Conservation (phyloP, 1,140 invertebrate species). For the Hypsibius dujardini region DNA sequence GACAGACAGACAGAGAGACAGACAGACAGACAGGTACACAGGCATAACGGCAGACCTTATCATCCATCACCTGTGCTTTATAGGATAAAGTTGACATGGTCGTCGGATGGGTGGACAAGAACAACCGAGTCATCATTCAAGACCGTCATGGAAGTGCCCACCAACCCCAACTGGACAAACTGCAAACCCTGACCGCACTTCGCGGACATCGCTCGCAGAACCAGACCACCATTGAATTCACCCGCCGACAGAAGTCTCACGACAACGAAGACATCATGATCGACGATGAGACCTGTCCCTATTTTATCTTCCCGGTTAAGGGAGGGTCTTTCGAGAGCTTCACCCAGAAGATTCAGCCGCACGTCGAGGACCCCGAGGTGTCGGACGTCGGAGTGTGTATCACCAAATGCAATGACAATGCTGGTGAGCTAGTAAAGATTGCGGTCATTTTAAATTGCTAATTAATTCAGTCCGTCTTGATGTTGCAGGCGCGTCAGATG, state of each 20-base stretch:
- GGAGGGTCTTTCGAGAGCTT: slow-evolving; percentile 26
- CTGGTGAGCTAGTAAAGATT: background rate
- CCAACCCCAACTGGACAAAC: background rate
- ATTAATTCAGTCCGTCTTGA: too few relatives aligned
- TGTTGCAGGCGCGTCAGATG: too few relatives aligned
- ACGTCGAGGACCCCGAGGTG: slow-evolving; percentile 7
- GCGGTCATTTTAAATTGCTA: too few relatives aligned
- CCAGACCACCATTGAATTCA: slow-evolving; percentile 27
- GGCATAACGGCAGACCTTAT: too few relatives aligned
- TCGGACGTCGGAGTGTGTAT: slow-evolving; percentile 13
- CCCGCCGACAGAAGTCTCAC: slow-evolving; percentile 27
- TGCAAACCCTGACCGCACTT: background rate
- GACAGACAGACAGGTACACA: too few relatives aligned
- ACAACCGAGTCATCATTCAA: slow-evolving; percentile 22
- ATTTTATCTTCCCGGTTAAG: slow-evolving; percentile 30
- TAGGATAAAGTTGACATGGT: slow-evolving; percentile 18
- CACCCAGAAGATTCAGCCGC: slow-evolving; percentile 23
- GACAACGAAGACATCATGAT: slow-evolving; percentile 29
- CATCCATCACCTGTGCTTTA: background rate
- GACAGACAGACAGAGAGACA: too few relatives aligned
- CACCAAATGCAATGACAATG: background rate
- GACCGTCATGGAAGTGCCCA: slow-evolving; percentile 22
- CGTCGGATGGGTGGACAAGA: slow-evolving; percentile 24
- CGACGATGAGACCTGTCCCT: slow-evolving; percentile 25
- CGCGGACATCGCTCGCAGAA: background rate